Evolutionary conservation across 2,888 invertebrate genomes (phyloP).

Genomic region (Prosopocoilus inquinatus): DNA sequence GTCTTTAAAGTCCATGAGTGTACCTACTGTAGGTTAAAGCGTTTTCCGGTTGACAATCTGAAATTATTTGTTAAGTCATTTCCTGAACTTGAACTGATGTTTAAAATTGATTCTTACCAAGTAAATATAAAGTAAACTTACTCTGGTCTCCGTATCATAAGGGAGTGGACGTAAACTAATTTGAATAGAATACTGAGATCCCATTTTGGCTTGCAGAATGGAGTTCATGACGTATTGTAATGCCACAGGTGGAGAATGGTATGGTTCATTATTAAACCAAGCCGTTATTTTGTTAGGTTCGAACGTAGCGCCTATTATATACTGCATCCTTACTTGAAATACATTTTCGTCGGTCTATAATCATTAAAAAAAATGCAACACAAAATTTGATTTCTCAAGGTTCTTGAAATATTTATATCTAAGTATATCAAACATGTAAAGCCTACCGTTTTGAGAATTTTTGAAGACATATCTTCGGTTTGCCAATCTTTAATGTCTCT

Average conservation of each 20-base stretch:
- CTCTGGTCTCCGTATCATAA: constrained; percentile 57
- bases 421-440: no score
- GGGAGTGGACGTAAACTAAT: constrained; percentile 71
- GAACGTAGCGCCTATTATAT: constrained; percentile 59
- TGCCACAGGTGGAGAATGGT: constrained; percentile 67
- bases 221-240: constrained; percentile 63
- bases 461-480: constrained; percentile 43
- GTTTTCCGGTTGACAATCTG: constrained; percentile 60
- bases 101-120: background rate
- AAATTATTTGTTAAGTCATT: constrained; percentile 41
- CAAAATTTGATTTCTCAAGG: no score
- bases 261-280: constrained; percentile 75
- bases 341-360: constrained; percentile 26
- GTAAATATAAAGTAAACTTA: constrained; percentile 33
- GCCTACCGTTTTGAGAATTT: constrained; percentile 52
- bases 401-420: no score
- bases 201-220: constrained; percentile 46
- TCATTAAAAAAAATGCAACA: background rate
- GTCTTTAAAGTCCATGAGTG: no score
- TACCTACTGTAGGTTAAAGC: no score
- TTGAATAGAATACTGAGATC: constrained; percentile 35
- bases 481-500: constrained; percentile 12
- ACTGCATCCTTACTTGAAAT: constrained; percentile 33
- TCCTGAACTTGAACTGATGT: constrained; percentile 43
- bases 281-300: constrained; percentile 52